Evolutionary conservation across 2,888 invertebrate genomes (phyloP).

Genomic region (Drosophila nr. medialis): DNA sequence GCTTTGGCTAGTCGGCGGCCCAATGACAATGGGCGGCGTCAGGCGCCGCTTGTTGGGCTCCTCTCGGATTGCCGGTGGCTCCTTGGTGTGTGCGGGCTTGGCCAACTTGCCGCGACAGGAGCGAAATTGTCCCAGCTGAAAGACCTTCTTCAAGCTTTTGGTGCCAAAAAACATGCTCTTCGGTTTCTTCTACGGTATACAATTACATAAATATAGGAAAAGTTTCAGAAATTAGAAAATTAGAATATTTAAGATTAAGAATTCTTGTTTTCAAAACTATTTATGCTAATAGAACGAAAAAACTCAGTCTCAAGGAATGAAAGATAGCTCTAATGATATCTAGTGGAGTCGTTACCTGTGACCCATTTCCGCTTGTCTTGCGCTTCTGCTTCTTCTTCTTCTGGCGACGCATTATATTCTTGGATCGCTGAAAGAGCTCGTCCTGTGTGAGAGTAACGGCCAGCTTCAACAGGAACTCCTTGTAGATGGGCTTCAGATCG

Average conservation of each 20-base stretch:
- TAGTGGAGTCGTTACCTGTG: constrained; percentile 62
- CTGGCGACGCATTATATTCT: constrained; percentile 94
- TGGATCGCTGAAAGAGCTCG: constrained; percentile 94
- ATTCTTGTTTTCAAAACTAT: not conserved
- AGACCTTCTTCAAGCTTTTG: constrained; percentile 87
- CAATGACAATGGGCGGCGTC: constrained; percentile 67
- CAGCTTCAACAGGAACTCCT: constrained; percentile 94
- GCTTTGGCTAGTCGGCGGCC: constrained; percentile 67
- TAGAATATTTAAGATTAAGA: not conserved
- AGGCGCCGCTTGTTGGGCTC: constrained; percentile 47
- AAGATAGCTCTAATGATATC: not conserved
- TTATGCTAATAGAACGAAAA: no score
- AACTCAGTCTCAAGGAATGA: no score
- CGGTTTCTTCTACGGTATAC: constrained; percentile 85
- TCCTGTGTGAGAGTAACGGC: constrained; percentile 96
- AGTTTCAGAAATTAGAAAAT: not conserved
- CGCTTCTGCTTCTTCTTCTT: constrained; percentile 88
- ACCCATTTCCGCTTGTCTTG: constrained; percentile 83
- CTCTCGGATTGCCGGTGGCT: constrained; percentile 52
- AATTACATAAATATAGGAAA: not conserved
- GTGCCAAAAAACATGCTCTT: constrained; percentile 87
- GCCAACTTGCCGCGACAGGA: constrained; percentile 82
- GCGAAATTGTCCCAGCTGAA: constrained; percentile 86
- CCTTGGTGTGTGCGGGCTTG: constrained; percentile 69
- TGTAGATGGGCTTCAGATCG: constrained; percentile 95